A percentile compares a stretch with the other conserved stretches of the same genome.
These are phyloP conservation scores for Andricus quercusramuli DNA, from an alignment of 2,888 invertebrate genomes.

Conservation along the genomic window DNA sequence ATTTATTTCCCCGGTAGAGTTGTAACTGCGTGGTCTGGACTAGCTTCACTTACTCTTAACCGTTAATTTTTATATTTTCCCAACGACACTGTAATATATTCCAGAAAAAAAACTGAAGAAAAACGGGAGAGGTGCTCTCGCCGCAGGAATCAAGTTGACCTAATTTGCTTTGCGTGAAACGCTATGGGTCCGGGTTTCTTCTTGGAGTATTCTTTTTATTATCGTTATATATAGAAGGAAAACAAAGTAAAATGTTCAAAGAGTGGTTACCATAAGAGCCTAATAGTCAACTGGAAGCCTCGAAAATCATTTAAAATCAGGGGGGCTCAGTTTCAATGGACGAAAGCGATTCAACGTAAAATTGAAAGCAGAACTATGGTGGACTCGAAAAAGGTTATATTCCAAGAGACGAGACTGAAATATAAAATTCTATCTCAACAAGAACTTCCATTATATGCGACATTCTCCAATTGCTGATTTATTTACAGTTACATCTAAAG, in stretches of 20 bases:
- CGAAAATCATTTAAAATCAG: not conserved
- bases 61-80: not conserved
- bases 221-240: not conserved
- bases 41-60: not conserved
- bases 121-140: not conserved
- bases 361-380: not conserved
- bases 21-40: not conserved
- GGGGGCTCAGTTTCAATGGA: not conserved
- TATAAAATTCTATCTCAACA: not conserved
- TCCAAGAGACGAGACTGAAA: not conserved
- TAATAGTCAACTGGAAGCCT: not conserved
- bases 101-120: not conserved
- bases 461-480: not conserved
- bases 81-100: not conserved
- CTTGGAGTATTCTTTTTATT: not conserved
- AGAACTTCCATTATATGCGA: not conserved
- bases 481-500: constrained; percentile 8
- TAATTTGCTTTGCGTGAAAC: not conserved
- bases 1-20: not conserved
- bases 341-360: not conserved
- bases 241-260: not conserved
- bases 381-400: not conserved
- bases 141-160: constrained; percentile 2
- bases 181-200: not conserved
- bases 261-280: not conserved